Conservation (phyloP, 2,888 invertebrate species). For the Galerucella nymphaeae region DNA sequence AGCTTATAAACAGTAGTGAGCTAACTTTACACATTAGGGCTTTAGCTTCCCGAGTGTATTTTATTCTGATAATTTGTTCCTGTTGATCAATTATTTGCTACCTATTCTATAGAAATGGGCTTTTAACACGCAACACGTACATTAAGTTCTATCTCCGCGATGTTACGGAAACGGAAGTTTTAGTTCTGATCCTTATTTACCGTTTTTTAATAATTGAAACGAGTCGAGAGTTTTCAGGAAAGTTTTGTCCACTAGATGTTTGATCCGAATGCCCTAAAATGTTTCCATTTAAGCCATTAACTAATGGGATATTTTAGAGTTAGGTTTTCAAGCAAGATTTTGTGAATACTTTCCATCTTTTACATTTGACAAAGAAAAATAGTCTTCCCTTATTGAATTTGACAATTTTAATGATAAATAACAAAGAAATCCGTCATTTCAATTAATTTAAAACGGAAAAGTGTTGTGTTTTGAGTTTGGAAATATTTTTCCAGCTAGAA, state of each 20-base stretch:
- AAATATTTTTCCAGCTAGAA: too few species aligned
- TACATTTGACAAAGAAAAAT: too few species aligned
- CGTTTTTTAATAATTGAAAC: background rate
- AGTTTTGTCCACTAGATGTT: background rate
- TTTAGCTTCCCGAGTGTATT: constrained; percentile 23
- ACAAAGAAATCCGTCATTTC: too few species aligned
- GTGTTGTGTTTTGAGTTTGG: too few species aligned
- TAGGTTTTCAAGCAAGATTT: too few species aligned
- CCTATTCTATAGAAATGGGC: constrained; percentile 22
- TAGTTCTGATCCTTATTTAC: constrained; percentile 1
- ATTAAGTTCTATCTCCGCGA: constrained; percentile 22
- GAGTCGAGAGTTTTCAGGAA: too few species aligned
- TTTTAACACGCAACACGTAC: constrained; percentile 26
- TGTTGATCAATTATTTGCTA: constrained; percentile 31
- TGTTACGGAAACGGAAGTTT: constrained; percentile 11
- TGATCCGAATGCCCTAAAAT: background rate
- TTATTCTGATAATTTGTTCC: constrained; percentile 27
- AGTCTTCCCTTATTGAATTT: too few species aligned
- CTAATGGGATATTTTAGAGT: too few species aligned
- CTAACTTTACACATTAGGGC: constrained; percentile 21
- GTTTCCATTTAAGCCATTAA: too few species aligned
- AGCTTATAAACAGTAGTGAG: constrained; percentile 12
- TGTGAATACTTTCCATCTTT: too few species aligned
- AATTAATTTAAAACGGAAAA: too few species aligned
- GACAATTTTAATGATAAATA: too few species aligned